Evolutionary conservation across 2,797 vertebrate genomes (phyloP), one percentile per base, ranked within the genome.

Genomic region (Urophycis tenuis): DNA sequence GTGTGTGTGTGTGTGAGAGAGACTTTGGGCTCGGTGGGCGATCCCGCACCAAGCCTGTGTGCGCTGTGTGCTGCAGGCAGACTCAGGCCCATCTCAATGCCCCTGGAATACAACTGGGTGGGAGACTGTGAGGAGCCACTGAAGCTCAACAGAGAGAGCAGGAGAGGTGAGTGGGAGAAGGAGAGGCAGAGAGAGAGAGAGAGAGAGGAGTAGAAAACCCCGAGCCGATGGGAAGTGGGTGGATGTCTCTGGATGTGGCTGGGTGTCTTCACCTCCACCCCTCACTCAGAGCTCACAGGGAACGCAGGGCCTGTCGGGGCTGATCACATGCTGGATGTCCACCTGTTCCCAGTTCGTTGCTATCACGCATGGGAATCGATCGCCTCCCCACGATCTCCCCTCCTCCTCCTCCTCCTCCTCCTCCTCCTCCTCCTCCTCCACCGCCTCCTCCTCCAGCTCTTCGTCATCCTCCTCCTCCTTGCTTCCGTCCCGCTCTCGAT

Each of bases 31-130:
- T 22, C 25, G 60, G 35, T 11, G 17, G 34, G 31, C 75, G 22
- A 5, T 45, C 49, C 22, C 34, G 31, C 64, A 31, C 53, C 82
- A 82, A 81, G 79, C 75, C 75, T 75, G 80, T 86, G 78, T 81
- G 77, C 79, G 74, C 81, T 87, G 77, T 79, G 85, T 78, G 80
- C 88, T 87, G 41, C 93, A 99, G 97, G 97, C 88, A 96, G 97
- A 88, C 93, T 99, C 86, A 96, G 98, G 87, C 98, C 98, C 89
- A 98, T 98, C 91, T 99, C 98, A 85, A 99, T 99, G 98, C 98
- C 98, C 78, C 95, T 99, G 89, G 97, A 99, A 91, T 99, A 97
- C 94, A 99, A 96, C 92, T 99, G 98, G 97, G 96, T 96, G 90
- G 96, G 95, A 91, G 97, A 99, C 90, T 95, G 95, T 91, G 98